A percentile compares a stretch with the other conserved stretches of the same genome.
Evolutionary conservation across 2,113 vertebrate genomes (phyloP).

Genomic region (Pica pica): DNA sequence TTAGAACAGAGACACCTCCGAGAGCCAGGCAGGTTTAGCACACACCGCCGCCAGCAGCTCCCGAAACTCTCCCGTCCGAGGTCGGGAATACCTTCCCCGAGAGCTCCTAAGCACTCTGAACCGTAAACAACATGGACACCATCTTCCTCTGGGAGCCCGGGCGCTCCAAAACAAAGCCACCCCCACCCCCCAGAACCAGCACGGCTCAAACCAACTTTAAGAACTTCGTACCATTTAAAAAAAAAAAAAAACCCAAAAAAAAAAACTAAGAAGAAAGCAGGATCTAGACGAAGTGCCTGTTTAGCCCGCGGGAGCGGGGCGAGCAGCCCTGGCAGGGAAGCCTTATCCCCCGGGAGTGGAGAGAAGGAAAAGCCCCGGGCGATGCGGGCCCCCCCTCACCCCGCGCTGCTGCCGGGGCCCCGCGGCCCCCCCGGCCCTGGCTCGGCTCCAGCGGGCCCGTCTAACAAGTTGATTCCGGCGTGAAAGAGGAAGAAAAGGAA

Average conservation of each 20-base stretch:
- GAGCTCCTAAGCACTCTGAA: not conserved
- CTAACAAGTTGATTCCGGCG: not conserved
- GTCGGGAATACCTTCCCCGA: not conserved
- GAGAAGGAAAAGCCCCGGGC: not conserved
- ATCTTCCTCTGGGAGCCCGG: not conserved
- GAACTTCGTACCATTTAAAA: not conserved
- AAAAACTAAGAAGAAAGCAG: too few species aligned
- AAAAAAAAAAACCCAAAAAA: not conserved
- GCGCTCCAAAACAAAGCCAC: not conserved
- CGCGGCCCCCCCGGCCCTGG: not conserved
- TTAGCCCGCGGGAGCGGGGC: not conserved
- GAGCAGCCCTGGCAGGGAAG: not conserved
- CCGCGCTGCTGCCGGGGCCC: not conserved
- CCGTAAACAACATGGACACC: slow-evolving; percentile 15
- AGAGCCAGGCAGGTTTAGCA: not conserved
- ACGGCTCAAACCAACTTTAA: not conserved
- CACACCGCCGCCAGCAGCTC: not conserved
- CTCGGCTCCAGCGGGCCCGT: not conserved
- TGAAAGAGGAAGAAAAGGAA: not conserved
- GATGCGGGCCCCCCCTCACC: not conserved
- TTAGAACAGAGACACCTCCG: not conserved
- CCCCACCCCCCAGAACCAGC: not conserved
- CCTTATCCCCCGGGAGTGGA: rapidly evolving
- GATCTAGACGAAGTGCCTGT: too few species aligned
- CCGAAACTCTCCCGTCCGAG: not conserved